Percentiles rank a stretch among this genome's conserved stretches.
Evolutionary conservation across 2,888 invertebrate genomes (phyloP).

Genomic region (Cremastinae sp.): DNA sequence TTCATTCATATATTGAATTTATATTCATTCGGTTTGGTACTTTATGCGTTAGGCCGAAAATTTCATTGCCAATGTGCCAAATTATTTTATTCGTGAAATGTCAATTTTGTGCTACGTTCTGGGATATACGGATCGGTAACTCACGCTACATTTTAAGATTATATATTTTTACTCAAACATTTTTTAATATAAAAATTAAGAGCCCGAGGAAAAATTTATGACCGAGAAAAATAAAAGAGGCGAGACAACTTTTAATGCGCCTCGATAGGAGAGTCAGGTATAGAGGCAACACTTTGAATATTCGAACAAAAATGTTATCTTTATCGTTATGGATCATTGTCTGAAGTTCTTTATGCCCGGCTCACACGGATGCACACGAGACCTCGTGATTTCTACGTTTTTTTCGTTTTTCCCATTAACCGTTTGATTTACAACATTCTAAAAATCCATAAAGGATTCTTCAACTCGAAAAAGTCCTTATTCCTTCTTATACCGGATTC

Average conservation of each 20-base stretch:
- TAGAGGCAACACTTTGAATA: neutral
- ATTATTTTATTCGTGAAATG: no score
- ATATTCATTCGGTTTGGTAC: no score
- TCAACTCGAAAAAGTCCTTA: conserved; percentile 54
- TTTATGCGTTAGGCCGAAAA: no score
- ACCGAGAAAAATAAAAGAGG: neutral
- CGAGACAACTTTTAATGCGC: conserved; percentile 2
- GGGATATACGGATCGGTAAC: no score
- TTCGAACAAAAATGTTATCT: conserved; percentile 71
- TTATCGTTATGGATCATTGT: conserved; percentile 79
- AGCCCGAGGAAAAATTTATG: conserved; percentile 1
- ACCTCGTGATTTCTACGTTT: neutral
- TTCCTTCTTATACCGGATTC: conserved; percentile 52
- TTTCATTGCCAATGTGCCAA: no score
- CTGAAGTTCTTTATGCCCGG: conserved; percentile 76
- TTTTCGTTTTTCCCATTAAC: conserved; percentile 73
- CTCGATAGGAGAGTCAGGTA: no score
- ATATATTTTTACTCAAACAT: no score
- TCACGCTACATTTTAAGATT: no score
- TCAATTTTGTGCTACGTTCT: no score
- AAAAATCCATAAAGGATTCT: conserved; percentile 78
- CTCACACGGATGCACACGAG: conserved; percentile 16
- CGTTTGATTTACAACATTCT: conserved; percentile 79
- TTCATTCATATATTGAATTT: no score
- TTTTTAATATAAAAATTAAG: no score